phyloP scores from a whole-genome alignment of 2,888 invertebrate species.

The Germaria angustata region DNA sequence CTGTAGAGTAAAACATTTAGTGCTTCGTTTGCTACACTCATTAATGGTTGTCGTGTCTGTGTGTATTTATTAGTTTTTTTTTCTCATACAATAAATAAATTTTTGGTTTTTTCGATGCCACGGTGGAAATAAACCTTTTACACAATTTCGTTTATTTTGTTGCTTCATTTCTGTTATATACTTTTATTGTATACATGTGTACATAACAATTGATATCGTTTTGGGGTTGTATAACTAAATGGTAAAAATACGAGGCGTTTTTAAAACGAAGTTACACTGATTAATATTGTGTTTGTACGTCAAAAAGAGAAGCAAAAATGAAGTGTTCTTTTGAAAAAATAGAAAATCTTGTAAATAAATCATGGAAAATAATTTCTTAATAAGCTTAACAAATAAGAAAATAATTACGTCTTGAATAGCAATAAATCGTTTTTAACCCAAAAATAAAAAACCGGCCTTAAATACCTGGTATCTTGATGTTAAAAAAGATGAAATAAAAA shows the following conservation, averaged over 20 bases:
- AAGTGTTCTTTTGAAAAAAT: neutral
- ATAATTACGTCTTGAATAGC: slow-evolving; percentile 48
- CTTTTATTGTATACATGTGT: neutral
- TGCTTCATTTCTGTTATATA: slow-evolving; percentile 18
- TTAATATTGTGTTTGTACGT: neutral
- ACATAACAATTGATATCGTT: slow-evolving; percentile 22
- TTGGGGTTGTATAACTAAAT: slow-evolving; percentile 58
- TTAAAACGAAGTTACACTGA: slow-evolving; percentile 23
- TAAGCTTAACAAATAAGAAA: slow-evolving; percentile 3
- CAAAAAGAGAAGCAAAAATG: neutral
- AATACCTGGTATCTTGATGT: slow-evolving; percentile 57
- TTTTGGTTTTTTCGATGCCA: slow-evolving; percentile 40
- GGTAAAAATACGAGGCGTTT: slow-evolving; percentile 34
- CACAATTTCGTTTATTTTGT: slow-evolving; percentile 41
- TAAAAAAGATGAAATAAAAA: slow-evolving; percentile 39
- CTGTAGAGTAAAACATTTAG: slow-evolving; percentile 70
- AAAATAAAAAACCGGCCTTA: slow-evolving; percentile 56
- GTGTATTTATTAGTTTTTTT: slow-evolving; percentile 6
- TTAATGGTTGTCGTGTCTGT: slow-evolving; percentile 71
- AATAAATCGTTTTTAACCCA: slow-evolving; percentile 35
- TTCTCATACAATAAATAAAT: slow-evolving; percentile 26
- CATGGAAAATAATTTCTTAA: neutral
- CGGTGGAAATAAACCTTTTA: slow-evolving; percentile 56
- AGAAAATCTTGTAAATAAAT: neutral
- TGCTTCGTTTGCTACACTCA: slow-evolving; percentile 73